Evolutionary conservation across 2,113 vertebrate genomes (phyloP), one percentile per base, ranked within the genome.

Genomic region (Epinephelus fuscoguttatus): DNA sequence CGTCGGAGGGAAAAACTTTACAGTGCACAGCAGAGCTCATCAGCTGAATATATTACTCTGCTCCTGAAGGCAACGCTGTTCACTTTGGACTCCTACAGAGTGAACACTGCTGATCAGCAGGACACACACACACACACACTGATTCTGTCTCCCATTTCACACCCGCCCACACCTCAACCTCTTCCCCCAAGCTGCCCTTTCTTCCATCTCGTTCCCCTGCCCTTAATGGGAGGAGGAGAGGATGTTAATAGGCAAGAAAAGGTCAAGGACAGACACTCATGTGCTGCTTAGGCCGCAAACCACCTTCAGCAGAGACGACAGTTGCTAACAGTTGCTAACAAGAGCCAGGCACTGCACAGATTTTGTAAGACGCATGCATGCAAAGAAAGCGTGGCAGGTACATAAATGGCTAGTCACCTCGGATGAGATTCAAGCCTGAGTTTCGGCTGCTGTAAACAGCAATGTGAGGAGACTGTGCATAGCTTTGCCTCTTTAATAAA

Each of bases 181-280:
- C 68, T 63, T 79, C 80, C 71, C 75, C 61, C 50, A 25, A 83
- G 84, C 87, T 91, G 88, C 84, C 84, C 78, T 89, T 91, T 92
- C 85, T 84, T 88, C 81, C 84, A 84, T 81, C 87, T 87, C 40
- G 42, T 88, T 86, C 79, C 52, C 50, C 75, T 69, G 53, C 77
- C 86, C 66, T 90, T 92, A 93, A 92, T 93, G 81, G 85, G 75
- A 84, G 84, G 72, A 88, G 82, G 76, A 88, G 78, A 82, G 53
- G 89, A 89, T 88, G 85, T 90, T 94, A 94, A 92, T 89, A 81
- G 87, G 75, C 80, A 88, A 71, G 88, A 88, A 93, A 93, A 94
- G 91, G 92, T 94, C 94, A 94, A 94, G 94, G 93, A 89, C 89
- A 80, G 72, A 62, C 75, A 72, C 72, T 84, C 71, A 80, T 81